Conservation (phyloP, 2,113 vertebrate species). For the Hippocampus comes region DNA sequence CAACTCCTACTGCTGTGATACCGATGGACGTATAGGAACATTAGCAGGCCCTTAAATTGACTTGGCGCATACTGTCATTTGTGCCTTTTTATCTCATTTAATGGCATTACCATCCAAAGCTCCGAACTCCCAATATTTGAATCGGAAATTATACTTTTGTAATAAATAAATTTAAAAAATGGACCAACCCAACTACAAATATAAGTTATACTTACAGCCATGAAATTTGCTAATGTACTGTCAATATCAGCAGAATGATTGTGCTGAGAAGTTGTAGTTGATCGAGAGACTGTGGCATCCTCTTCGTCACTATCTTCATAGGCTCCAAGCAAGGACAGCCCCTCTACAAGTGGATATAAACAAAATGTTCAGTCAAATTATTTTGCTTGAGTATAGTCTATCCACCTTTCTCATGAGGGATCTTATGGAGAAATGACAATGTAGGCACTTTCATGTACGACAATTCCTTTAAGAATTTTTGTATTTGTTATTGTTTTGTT, state of each 20-base stretch:
- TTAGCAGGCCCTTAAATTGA: too few relatives aligned
- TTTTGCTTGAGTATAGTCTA: accelerated
- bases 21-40: too few relatives aligned
- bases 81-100: too few relatives aligned
- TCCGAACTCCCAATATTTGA: too few relatives aligned
- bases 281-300: conserved; percentile 72
- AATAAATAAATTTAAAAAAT: not conserved
- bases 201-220: conserved; percentile 81
- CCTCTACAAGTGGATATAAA: conserved; percentile 71
- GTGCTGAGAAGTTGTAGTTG: conserved; percentile 67
- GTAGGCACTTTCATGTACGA: too few relatives aligned
- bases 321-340: conserved; percentile 89
- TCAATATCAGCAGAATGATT: conserved; percentile 85
- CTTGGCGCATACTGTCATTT: too few relatives aligned
- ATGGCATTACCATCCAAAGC: too few relatives aligned
- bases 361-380: not conserved
- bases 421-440: too few relatives aligned
- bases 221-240: conserved; percentile 93
- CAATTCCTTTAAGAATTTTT: too few relatives aligned
- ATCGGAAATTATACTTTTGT: not conserved
- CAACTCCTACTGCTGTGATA: too few relatives aligned
- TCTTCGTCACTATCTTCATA: conserved; percentile 95
- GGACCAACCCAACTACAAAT: not conserved
- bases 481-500: too few relatives aligned
- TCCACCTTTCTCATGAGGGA: too few relatives aligned